Base-by-base conservation (phyloP, 2,888 invertebrate genomes). In the Tineola bisselliella region DNA sequence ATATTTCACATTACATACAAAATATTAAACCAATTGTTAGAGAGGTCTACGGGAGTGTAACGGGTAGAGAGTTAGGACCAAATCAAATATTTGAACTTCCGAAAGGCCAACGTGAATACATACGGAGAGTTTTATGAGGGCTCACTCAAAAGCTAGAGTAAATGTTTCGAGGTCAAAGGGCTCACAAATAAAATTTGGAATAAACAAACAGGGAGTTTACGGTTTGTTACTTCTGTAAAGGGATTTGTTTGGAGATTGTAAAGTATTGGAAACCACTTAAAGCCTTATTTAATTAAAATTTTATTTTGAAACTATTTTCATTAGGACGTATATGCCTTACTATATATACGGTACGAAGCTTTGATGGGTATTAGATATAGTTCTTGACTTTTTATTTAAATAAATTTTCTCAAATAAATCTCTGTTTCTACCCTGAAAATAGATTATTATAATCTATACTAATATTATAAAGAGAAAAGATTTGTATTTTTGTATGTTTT, bases 51-150 rank as follows among this genome's bases (percentile, higher is more conserved):
- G 19, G 12, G 15, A 19, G n/a, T 17, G 8, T 17, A 31, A 13
- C 30, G 30, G 15, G 57, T 30, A 57, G 30, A n/a, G n/a, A 30
- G 57, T 57, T 57, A 30, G 30, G 57, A 3, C 31, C 57, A 57
- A 30, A 30, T 57, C 57, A 57, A 57, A 57, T 57, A 57, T 57
- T 57, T 57, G 57, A 57, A 8, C 17, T 57, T 30, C 57, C 57
- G 57, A 57, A 57, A 57, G 57, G 30, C 54, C 44, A 44, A 44
- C 44, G 18, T 17, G 52, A 17, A 10, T 18, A 52, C 52, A 52
- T 18, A 52, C 44, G 10, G 31, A 31, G 44, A 18, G 18, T 18
- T 52, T 52, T 52, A 52, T 52, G 52, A 52, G 52, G 52, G 52
- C 52, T 44, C 12, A 52, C 11, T 6, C 44, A 11, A 18, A 44